Base-by-base conservation (phyloP, 2,113 vertebrate species). In the Caloenas nicobarica region DNA sequence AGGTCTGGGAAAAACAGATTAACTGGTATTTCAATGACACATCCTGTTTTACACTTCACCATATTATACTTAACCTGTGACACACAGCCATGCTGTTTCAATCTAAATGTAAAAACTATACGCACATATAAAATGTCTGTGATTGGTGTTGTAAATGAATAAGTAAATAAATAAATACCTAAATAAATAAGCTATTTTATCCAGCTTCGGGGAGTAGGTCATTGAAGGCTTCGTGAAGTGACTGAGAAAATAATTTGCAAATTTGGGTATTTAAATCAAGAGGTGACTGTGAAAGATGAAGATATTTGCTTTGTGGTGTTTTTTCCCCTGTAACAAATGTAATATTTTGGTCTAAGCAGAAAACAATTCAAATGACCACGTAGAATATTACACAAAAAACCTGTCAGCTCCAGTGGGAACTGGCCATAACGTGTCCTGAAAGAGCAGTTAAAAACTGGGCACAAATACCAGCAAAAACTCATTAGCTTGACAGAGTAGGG, bases 1-100 rank as follows among this genome's bases (percentile, higher is more conserved):
- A 70, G 79, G 86, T 65, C 88, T 87, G 95, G 95, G 93, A 42
- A 85, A 95, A 93, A 82, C 5, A 68, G 96, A 97, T 96, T 96
- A 89, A 61, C 8, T 44, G 36, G 89, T 9, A 80, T 93, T 93
- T 80, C 79, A 81, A 11, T 84, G 93, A 26, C 58, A 38, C 79
- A 70, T 91, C 93, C 81, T 93, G 94, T 16, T 91, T 64, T 40
- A 57, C 66, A 21, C 53, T 68, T 91, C 56, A 13, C 54, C 72
- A 57, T 93, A 93, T 51, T 51, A 31, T n/a, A 26, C 80, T 48
- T 82, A 62, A n/a, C 78, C 89, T 85, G 82, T 7, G 1, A 13
- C 57, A 70, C 70, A 29, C 19, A 76, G 58, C 68, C 4, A 1
- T 11, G 73, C 68, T 62, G 33, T 6, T 81, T 46, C 84, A 17